Base-by-base conservation (phyloP, 2,888 invertebrate genomes). In the Tinea pellionella region DNA sequence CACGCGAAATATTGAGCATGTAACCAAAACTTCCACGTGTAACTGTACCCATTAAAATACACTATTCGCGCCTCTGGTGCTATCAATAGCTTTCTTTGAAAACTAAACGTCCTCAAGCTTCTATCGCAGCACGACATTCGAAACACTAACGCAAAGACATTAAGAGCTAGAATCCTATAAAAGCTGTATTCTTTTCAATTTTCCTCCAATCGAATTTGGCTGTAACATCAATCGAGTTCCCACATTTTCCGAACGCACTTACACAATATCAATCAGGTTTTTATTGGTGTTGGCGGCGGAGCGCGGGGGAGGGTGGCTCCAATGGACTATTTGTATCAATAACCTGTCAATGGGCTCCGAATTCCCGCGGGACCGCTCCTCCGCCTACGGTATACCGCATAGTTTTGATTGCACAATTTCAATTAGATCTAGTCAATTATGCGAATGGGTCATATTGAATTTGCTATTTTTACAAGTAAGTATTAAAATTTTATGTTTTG, bases 191-290 rank as follows among this genome's bases (percentile, higher is more conserved):
- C 80, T 85, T 86, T 87, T 86, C 86, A 86, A 87, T 87, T 87
- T 85, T 80, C 85, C 80, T 75, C 78, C 79, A 83, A 86, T 85
- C 81, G 86, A 84, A 86, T 87, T 86, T 79, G 79, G 81, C 78
- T 78, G 82, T 81, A 82, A 81, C 86, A 86, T 87, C 86, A 87
- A 87, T 87, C 81, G 82, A 81, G 82, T 87, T 87, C 85, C 87
- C 87, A 87, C 87, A 86, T 87, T 87, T 87, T 82, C 87, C 85
- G 80, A 69, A 80, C 76, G 83, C 86, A 86, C 87, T 86, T 86
- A 85, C 85, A 86, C 87, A 86, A 86, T 87, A 87, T 87, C 86
- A 87, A 87, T 87, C 87, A 85, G 84, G 83, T 87, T 87, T n/a
- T 87, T 87, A 86, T 87, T 86, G 86, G 84, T 83, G 85, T 84